These are phyloP conservation scores for Bubo bubo DNA, from an alignment of 2,113 vertebrate genomes.

Conservation along the genomic window DNA sequence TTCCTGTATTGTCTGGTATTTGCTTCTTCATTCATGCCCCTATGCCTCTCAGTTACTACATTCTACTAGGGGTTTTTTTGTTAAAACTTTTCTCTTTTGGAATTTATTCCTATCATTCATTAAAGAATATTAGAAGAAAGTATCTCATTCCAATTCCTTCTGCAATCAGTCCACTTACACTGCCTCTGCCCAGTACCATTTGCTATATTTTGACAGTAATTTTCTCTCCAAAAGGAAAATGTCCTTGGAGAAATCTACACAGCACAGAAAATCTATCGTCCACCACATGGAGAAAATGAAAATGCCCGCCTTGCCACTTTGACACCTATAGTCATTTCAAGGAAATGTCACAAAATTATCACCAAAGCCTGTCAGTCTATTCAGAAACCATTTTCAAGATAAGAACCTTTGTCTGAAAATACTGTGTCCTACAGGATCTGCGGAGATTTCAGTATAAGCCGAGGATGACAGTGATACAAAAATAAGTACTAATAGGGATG, in stretches of 20 bases:
- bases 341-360: not conserved
- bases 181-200: not conserved
- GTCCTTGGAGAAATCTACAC: not conserved
- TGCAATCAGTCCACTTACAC: rapidly evolving
- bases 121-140: not conserved
- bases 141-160: not conserved
- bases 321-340: not conserved
- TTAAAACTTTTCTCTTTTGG: not conserved
- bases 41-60: not conserved
- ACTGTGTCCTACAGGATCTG: not conserved
- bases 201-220: not conserved
- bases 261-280: not conserved
- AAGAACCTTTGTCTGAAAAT: not conserved
- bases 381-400: not conserved
- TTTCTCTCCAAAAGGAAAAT: not conserved
- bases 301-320: rapidly evolving
- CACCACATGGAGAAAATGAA: not conserved
- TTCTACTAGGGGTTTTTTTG: not conserved
- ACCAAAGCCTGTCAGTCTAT: not conserved
- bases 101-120: not conserved
- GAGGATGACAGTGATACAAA: not conserved
- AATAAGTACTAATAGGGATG: not conserved
- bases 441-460: not conserved
- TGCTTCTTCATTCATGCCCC: not conserved
- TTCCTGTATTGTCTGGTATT: too few relatives aligned